A percentile compares a stretch with the other conserved stretches of the same genome.
Evolutionary conservation across 2,113 vertebrate species (phyloP).

Genomic region (Lamprologus ornatipinnis): DNA sequence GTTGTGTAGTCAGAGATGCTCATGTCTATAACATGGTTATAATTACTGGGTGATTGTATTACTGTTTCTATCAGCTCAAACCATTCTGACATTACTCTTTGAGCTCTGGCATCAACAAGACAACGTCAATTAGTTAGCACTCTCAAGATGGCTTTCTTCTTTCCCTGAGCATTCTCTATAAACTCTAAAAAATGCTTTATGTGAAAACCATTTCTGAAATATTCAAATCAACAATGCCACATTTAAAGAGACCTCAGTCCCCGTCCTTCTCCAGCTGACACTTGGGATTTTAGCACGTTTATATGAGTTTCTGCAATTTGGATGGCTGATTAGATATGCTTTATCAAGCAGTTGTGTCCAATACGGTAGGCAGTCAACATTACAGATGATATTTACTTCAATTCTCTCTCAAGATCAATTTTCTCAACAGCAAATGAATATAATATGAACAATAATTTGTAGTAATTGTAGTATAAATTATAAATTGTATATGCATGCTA

Average conservation of each 20-base stretch:
- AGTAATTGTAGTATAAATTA: not conserved
- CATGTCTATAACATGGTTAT: not conserved
- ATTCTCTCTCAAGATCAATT: not conserved
- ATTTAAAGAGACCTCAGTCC: not conserved
- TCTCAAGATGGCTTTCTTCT: not conserved
- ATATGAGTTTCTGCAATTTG: not conserved
- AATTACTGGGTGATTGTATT: not conserved
- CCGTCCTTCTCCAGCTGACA: not conserved
- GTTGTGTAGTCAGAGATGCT: not conserved
- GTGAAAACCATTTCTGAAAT: not conserved
- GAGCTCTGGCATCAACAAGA: not conserved
- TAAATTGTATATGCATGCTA: not conserved
- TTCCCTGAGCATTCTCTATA: not conserved
- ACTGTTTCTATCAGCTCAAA: not conserved
- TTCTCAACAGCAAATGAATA: not conserved
- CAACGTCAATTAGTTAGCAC: not conserved
- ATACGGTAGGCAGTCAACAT: not conserved
- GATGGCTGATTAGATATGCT: not conserved
- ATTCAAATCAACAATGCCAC: not conserved
- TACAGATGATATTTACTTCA: not conserved
- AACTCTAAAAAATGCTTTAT: not conserved
- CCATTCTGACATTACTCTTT: not conserved
- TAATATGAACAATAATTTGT: not conserved
- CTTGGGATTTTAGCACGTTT: not conserved
- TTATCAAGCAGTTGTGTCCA: not conserved